Percentiles rank a stretch among this genome's conserved stretches.
Conservation (phyloP, 1,140 invertebrate genomes). For the Papilio xuthus region DNA sequence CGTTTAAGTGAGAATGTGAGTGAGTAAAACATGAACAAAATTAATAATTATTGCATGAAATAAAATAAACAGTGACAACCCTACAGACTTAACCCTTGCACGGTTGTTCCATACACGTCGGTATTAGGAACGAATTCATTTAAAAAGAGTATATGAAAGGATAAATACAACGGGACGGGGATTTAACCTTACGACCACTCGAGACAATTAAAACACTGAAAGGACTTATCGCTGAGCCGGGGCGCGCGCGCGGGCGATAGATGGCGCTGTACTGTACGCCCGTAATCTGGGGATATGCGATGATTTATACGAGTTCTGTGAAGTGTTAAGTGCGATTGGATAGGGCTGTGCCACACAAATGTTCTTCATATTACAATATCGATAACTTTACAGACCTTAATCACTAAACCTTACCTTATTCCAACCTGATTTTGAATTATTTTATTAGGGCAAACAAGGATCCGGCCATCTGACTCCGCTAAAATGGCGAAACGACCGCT, state of each 20-base stretch:
- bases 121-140: conserved; percentile 18
- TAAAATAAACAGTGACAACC: not conserved
- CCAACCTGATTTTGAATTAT: no score
- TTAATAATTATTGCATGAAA: not conserved
- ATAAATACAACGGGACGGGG: not conserved
- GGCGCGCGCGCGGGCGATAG: not conserved
- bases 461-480: no score
- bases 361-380: not conserved
- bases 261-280: conserved; percentile 11
- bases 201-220: conserved; percentile 36
- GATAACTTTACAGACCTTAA: no score
- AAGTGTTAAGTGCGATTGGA: conserved; percentile 26
- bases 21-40: no score
- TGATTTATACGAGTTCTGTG: conserved; percentile 34
- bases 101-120: conserved; percentile 5
- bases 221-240: conserved; percentile 32
- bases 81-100: not conserved
- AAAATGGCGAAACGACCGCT: no score
- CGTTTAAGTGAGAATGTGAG: no score
- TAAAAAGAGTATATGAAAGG: conserved; percentile 14
- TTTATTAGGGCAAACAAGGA: no score
- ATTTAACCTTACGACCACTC: conserved; percentile 4
- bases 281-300: conserved; percentile 33
- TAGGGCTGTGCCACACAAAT: not conserved
- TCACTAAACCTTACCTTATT: no score